Conservation (phyloP, 2,113 vertebrate genomes). For the Theristicus caerulescens region DNA sequence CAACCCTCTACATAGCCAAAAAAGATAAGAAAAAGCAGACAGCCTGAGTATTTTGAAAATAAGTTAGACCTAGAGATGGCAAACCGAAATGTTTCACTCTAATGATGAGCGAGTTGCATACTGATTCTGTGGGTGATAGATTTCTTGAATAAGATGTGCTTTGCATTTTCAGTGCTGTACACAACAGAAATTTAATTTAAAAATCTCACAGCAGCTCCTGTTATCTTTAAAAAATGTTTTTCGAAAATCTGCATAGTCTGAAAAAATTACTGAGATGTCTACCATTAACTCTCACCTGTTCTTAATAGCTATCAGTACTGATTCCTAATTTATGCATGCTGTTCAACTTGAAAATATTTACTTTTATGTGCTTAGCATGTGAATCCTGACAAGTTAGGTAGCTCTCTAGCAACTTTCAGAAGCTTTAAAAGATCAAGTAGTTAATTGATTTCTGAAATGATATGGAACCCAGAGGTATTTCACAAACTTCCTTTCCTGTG, state of each 20-base stretch:
- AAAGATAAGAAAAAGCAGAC: background rate
- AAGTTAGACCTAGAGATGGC: background rate
- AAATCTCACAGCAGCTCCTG: background rate
- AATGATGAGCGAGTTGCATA: background rate
- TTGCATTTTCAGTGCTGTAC: background rate
- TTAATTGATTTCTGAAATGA: background rate
- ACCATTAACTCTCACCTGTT: background rate
- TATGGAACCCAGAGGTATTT: background rate
- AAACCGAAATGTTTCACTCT: background rate
- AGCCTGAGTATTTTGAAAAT: conserved; percentile 1
- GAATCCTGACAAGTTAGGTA: background rate
- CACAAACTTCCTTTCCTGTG: background rate
- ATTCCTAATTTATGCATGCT: background rate
- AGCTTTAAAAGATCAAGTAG: background rate
- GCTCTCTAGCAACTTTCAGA: background rate
- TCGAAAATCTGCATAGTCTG: background rate
- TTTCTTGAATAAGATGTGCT: background rate
- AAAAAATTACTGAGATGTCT: background rate
- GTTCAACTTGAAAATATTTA: background rate
- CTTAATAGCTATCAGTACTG: background rate
- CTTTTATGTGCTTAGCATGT: background rate
- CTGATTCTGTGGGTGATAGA: background rate
- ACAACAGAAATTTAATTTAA: background rate
- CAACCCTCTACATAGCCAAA: background rate
- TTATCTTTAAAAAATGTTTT: background rate